Conservation (phyloP, 2,113 vertebrate species). For the Osmerus eperlanus region DNA sequence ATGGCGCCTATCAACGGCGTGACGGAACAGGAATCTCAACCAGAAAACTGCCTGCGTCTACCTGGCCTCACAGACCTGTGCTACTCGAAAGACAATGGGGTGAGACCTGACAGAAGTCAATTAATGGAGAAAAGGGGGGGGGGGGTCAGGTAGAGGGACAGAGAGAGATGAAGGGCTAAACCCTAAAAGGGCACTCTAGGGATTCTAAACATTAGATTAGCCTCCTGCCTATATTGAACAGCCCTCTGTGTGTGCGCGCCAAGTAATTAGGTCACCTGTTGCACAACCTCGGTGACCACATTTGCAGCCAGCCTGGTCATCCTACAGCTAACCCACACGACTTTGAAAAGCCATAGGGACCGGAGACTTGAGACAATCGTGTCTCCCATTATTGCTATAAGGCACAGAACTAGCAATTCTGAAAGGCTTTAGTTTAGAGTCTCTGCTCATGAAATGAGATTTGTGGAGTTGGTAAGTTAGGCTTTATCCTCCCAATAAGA, state of each 20-base stretch:
- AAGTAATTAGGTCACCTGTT: slow-evolving; percentile 60
- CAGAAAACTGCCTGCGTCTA: neutral
- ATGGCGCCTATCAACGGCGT: slow-evolving; percentile 41
- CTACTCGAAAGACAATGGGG: neutral
- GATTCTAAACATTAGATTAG: slow-evolving; percentile 35
- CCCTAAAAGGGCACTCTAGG: slow-evolving; percentile 20
- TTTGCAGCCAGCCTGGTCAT: too few species aligned
- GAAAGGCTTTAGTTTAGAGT: too few species aligned
- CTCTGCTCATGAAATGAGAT: too few species aligned
- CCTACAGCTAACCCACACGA: too few species aligned
- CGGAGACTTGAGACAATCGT: too few species aligned
- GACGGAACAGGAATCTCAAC: neutral
- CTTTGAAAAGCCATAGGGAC: too few species aligned
- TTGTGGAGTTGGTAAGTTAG: too few species aligned
- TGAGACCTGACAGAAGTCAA: neutral
- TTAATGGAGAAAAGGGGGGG: neutral
- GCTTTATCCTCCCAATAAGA: too few species aligned
- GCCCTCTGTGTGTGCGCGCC: neutral
- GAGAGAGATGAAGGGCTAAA: neutral
- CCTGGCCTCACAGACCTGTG: neutral
- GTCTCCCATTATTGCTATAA: too few species aligned
- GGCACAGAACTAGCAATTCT: too few species aligned
- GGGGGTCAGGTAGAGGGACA: neutral
- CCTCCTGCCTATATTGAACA: slow-evolving; percentile 2
- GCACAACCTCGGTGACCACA: slow-evolving; percentile 35